phyloP scores from a whole-genome alignment of 1,140 invertebrate genomes.

The Saccostrea echinata region DNA sequence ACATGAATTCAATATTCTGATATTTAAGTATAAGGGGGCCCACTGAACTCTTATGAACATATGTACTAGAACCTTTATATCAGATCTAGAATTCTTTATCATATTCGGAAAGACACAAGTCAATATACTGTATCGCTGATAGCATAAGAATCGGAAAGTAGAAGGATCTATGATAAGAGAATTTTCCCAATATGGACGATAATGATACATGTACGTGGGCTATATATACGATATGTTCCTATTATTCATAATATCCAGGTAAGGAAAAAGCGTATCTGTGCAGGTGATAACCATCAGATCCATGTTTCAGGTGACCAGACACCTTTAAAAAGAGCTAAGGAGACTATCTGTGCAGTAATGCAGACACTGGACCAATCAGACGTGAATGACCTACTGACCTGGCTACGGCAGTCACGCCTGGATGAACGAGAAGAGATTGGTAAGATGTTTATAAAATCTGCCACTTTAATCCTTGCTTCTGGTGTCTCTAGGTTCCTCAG shows the following conservation, averaged over 20 bases:
- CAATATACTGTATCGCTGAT: background rate
- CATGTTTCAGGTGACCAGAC: constrained; percentile 6
- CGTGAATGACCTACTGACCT: background rate
- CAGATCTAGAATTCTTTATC: background rate
- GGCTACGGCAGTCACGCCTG: background rate
- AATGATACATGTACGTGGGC: background rate
- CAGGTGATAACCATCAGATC: background rate
- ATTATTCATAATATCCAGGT: background rate
- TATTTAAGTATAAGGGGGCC: no score
- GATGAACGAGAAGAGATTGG: background rate
- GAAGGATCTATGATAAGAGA: background rate
- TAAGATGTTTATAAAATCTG: background rate
- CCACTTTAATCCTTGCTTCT: no score
- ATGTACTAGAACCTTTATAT: no score
- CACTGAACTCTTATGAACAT: no score
- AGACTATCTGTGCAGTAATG: background rate
- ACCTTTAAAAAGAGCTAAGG: background rate
- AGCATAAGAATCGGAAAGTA: background rate
- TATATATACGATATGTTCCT: background rate
- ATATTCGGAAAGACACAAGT: background rate
- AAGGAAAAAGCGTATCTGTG: background rate
- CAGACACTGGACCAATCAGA: background rate
- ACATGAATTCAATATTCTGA: no score
- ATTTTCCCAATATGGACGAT: constrained; percentile 18
- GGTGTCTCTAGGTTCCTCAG: no score